phyloP scores from a whole-genome alignment of 1,140 invertebrate genomes.

The Drosophila erecta region DNA sequence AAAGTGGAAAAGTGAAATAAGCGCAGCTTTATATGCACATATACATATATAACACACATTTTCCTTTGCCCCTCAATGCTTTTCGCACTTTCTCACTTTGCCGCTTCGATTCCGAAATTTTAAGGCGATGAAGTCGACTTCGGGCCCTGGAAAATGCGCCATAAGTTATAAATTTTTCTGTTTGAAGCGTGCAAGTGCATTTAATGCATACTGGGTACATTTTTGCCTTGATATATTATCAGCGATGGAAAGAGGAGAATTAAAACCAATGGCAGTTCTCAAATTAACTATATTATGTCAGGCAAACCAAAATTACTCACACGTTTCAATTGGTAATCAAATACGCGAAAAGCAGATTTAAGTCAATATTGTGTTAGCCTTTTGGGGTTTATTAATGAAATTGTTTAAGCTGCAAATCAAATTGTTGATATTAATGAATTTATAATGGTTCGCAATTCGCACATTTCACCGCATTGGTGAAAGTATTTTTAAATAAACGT shows the following conservation, averaged over 20 bases:
- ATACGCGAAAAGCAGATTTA: background rate
- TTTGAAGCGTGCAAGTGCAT: constrained; percentile 5
- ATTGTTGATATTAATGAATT: constrained; percentile 1
- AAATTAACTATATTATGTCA: background rate
- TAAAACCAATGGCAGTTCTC: background rate
- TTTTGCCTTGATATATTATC: constrained; percentile 20
- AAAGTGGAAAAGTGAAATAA: constrained; percentile 71
- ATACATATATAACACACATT: constrained; percentile 19
- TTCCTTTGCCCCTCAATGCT: background rate
- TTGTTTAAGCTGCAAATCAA: background rate
- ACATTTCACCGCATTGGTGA: too few relatives aligned
- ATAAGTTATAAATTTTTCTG: constrained; percentile 16
- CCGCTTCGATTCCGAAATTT: constrained; percentile 5
- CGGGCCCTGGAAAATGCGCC: constrained; percentile 3
- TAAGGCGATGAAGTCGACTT: constrained; percentile 8
- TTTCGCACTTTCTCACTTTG: constrained; percentile 23
- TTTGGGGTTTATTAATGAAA: background rate
- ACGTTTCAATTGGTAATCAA: background rate
- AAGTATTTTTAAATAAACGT: too few relatives aligned
- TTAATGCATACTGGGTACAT: constrained; percentile 41
- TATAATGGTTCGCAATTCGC: background rate
- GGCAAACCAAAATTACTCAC: background rate
- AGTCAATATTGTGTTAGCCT: background rate
- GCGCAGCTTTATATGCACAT: constrained; percentile 44
- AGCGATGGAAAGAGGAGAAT: background rate